Percentiles rank a stretch among this genome's conserved stretches.
phyloP scores from a whole-genome alignment of 2,113 vertebrate species.

The Xenopus borealis region DNA sequence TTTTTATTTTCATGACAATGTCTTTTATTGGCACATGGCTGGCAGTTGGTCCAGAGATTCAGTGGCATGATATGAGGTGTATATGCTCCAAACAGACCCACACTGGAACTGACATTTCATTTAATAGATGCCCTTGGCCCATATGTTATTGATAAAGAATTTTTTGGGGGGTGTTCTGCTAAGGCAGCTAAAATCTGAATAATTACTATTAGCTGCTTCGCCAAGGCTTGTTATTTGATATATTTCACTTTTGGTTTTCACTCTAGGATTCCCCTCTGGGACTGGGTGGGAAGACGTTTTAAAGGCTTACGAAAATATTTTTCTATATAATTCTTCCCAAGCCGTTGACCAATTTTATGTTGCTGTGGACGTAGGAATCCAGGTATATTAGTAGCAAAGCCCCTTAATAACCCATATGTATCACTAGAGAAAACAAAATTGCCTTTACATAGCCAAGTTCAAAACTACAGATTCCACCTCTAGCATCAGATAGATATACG shows the following conservation, averaged over 20 bases:
- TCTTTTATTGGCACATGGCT: too few species aligned
- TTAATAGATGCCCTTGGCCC: neutral
- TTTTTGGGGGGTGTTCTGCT: neutral
- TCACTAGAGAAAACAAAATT: too few species aligned
- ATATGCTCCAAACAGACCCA: too few species aligned
- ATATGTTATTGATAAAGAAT: conserved; percentile 37
- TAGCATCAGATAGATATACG: too few species aligned
- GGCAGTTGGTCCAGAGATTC: too few species aligned
- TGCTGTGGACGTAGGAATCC: too few species aligned
- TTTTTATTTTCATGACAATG: too few species aligned
- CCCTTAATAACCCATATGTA: too few species aligned
- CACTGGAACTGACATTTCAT: neutral
- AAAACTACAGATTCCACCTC: too few species aligned
- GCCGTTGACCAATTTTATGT: neutral
- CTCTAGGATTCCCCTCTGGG: conserved; percentile 8
- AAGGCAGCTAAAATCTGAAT: conserved; percentile 24
- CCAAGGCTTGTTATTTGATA: conserved; percentile 36
- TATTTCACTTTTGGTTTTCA: conserved; percentile 31
- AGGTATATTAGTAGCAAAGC: too few species aligned
- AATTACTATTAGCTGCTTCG: conserved; percentile 21
- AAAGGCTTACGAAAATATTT: conserved; percentile 42
- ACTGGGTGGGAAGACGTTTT: conserved; percentile 27
- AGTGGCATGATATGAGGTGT: too few species aligned
- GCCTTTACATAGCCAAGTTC: too few species aligned
- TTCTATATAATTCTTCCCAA: conserved; percentile 15